Evolutionary conservation across 2,888 invertebrate genomes (phyloP), one percentile per base, ranked within the genome.

Genomic region (Pyrgus malvae): DNA sequence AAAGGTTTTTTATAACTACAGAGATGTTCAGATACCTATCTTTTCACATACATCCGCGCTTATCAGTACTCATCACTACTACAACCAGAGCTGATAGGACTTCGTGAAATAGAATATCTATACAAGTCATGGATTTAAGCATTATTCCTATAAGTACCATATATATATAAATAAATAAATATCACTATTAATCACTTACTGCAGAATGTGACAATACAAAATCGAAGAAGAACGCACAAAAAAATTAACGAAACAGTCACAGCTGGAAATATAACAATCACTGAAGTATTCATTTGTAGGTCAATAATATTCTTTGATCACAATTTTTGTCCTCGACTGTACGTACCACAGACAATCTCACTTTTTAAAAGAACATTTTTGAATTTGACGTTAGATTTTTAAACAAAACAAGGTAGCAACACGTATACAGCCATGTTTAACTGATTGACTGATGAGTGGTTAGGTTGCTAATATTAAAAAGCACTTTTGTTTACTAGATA

Each of bases 401-500:
- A 40, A 11, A 12, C 12, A 16, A 40, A 11, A 2, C 21, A 11
- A 40, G 16, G 14, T 35, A 12, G 29, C 23, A 35, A 37, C 14
- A 17, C 38, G 16, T 17, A 14, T 48, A 27, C 48, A 38, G 38
- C 17, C 48, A 48, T 48, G 17, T 48, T 48, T 35, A 37, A 35
- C 41, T n/a, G 14, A 7, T 11, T 44, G 7, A 37, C 37, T 29
- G 44, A 35, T 21, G 31, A 45, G 29, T 25, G 27, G 42, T 25
- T 44, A 27, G 8, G 51, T 16, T 51, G 25, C n/a, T 37, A 37
- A 51, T 51, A 51, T 44, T 48, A 48, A 60, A 61, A 54, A 59
- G 48, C 57, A 60, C 59, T 62, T 59, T 62, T 41, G 50, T 63
- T 55, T 61, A 55, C 49, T 37, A 53, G 57, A 55, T 55, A 58